Evolutionary conservation across 2,113 vertebrate genomes (phyloP), one percentile per base, ranked within the genome.

Genomic region (Xyliphius kryptos): DNA sequence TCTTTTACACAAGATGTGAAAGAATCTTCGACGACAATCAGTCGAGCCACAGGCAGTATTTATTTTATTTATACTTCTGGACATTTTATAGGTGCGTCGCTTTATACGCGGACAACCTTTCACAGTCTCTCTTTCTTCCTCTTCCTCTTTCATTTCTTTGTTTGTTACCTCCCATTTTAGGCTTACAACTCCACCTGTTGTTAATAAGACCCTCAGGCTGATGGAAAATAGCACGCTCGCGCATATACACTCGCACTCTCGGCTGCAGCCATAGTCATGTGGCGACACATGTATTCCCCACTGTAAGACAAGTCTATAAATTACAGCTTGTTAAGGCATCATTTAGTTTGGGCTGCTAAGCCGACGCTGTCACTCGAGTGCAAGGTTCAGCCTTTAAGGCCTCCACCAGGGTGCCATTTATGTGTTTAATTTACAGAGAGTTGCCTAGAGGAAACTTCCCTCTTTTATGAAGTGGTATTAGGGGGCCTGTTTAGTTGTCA

Each of bases 171-270:
- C n/a, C n/a, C n/a, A n/a, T n/a, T n/a, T n/a, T n/a, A n/a, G n/a
- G n/a, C n/a, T n/a, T n/a, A n/a, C 80, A 80, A 74, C 81, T 78
- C 84, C 86, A 89, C 86, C 86, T 90, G 87, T 85, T 85, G 77
- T 81, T 88, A 88, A 91, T 89, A 87, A 90, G 80, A 81, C 73
- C 15, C 49, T 59, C 40, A 57, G 67, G 56, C 56, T 59, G 20
- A 16, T 32, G 9, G 9, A 47, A 4, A 41, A 11, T 15, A 78
- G 78, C 75, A 80, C 76, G 80, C 75, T 83, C 81, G 70, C 76
- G 82, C 82, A 86, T 81, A 87, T 82, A 81, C 81, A 79, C 77
- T 82, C 84, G 82, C 84, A 83, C 81, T 84, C 83, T 83, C 74
- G 37, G 72, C 73, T 16, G 6, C 53, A 72, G 60, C 67, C 26